Evolutionary conservation across 2,797 vertebrate genomes (phyloP).

Genomic region (Sebastes kiyomatsui): DNA sequence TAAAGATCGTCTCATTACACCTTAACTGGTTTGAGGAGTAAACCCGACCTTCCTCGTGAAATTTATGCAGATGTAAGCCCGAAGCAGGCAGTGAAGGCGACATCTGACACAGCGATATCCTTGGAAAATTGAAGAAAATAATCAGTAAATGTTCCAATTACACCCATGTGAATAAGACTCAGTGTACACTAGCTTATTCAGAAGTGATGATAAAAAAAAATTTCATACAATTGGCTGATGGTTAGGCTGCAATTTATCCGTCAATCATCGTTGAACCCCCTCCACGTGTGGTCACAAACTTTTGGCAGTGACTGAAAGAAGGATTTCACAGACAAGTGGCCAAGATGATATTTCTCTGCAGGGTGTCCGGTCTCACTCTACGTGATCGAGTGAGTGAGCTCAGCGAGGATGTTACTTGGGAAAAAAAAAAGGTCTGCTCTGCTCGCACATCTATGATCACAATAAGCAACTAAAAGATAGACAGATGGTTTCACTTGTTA

Average conservation of each 20-base stretch:
- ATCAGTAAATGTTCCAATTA: background rate
- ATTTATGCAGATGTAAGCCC: background rate
- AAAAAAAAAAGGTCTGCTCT: background rate
- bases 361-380: slow-evolving; percentile 13
- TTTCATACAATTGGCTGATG: background rate
- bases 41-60: background rate
- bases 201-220: background rate
- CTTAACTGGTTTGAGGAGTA: background rate
- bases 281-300: background rate
- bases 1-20: background rate
- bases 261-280: background rate
- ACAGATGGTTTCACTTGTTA: background rate
- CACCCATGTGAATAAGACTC: background rate
- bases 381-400: slow-evolving; percentile 9
- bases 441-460: background rate
- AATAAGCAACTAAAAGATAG: background rate
- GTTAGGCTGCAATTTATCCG: slow-evolving; percentile 18
- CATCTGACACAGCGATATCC: background rate
- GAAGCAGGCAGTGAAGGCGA: background rate
- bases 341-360: slow-evolving; percentile 25
- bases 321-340: slow-evolving; percentile 48
- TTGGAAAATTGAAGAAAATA: background rate
- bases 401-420: background rate
- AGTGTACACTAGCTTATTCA: background rate
- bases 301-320: slow-evolving; percentile 36